Evolutionary conservation across 2,113 vertebrate genomes (phyloP).

Genomic region (Trachemys scripta): DNA sequence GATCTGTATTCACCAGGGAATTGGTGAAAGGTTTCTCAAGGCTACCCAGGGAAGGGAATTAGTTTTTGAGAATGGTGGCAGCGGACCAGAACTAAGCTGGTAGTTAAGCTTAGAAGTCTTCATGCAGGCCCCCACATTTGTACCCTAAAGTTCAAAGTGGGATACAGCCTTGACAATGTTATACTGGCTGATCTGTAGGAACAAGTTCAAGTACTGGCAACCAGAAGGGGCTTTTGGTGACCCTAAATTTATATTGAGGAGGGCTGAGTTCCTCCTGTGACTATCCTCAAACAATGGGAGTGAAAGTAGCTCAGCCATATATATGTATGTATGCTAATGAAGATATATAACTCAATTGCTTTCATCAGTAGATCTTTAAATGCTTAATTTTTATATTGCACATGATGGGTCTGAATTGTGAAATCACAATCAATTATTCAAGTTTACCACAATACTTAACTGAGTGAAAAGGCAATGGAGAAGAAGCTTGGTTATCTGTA

Average conservation of each 20-base stretch:
- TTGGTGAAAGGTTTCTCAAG: too few species aligned
- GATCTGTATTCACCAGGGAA: too few species aligned
- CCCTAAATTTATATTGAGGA: background rate
- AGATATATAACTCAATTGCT: background rate
- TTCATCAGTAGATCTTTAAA: background rate
- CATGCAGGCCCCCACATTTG: too few species aligned
- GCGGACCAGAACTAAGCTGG: too few species aligned
- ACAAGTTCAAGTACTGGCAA: background rate
- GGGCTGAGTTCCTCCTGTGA: background rate
- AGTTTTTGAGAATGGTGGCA: too few species aligned
- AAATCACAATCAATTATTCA: background rate
- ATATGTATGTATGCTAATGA: background rate
- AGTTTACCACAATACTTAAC: background rate
- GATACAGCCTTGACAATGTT: background rate
- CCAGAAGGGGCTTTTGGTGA: background rate
- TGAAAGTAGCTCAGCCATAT: background rate
- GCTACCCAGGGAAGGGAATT: too few species aligned
- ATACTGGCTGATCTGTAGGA: background rate
- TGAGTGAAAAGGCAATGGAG: background rate
- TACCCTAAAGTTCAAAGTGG: too few species aligned
- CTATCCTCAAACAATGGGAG: background rate
- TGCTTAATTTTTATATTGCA: background rate
- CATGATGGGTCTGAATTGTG: background rate
- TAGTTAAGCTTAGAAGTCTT: too few species aligned
- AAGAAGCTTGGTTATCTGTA: background rate